phyloP scores from a whole-genome alignment of 2,888 invertebrate species.

The Dryococelus australis region DNA sequence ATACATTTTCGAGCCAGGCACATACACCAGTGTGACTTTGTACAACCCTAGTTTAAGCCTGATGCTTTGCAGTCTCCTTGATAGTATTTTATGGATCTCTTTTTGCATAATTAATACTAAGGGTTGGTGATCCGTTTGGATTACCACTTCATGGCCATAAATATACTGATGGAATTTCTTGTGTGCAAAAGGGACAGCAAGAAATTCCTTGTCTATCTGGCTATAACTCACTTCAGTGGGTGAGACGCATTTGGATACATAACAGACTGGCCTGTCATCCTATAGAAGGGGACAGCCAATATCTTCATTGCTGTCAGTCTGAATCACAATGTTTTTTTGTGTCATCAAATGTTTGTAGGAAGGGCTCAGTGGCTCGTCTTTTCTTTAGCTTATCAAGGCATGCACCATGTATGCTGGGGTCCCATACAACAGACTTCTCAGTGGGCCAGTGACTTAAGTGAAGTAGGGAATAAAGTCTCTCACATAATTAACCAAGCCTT shows the following conservation, averaged over 20 bases:
- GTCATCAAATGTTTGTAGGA: not conserved
- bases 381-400: not conserved
- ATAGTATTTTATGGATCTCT: too few relatives aligned
- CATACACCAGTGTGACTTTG: not conserved
- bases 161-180: too few relatives aligned
- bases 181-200: too few relatives aligned
- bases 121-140: too few relatives aligned
- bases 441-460: not conserved
- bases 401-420: slow-evolving; percentile 1
- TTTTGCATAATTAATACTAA: too few relatives aligned
- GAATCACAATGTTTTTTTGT: not conserved
- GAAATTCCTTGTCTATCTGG: too few relatives aligned
- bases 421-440: slow-evolving; percentile 2
- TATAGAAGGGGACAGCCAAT: not conserved
- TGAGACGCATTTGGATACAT: too few relatives aligned
- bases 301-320: not conserved
- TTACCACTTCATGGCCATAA: too few relatives aligned
- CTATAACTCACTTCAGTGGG: too few relatives aligned
- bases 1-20: not conserved
- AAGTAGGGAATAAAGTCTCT: not conserved
- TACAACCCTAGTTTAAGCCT: too few relatives aligned
- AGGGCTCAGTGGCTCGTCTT: not conserved
- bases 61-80: too few relatives aligned
- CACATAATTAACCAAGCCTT: not conserved
- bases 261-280: not conserved